Conservation (phyloP, 2,797 vertebrate genomes). For the Kryptopterus vitreolus region DNA sequence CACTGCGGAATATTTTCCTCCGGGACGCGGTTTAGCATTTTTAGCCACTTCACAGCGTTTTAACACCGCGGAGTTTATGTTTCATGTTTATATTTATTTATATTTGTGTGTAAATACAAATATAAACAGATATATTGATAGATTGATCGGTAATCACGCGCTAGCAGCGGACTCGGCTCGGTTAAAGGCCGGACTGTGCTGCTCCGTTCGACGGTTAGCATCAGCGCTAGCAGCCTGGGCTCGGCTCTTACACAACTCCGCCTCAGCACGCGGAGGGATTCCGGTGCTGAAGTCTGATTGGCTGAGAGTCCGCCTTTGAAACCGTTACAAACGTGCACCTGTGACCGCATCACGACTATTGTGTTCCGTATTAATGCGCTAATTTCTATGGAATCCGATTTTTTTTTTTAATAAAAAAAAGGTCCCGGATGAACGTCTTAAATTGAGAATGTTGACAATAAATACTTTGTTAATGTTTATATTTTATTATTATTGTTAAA, state of each 20-base stretch:
- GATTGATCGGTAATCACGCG: no score
- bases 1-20: slow-evolving; percentile 34
- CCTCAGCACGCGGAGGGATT: neutral
- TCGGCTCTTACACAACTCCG: slow-evolving; percentile 7
- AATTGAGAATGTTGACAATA: neutral
- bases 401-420: neutral
- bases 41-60: neutral
- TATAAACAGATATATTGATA: no score
- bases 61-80: neutral
- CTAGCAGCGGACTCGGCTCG: neutral
- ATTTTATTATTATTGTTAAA: neutral
- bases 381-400: no score
- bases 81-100: neutral
- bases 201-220: neutral
- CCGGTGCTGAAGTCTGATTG: neutral
- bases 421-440: no score
- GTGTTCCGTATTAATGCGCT: neutral
- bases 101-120: neutral
- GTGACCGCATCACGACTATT: neutral
- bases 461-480: neutral
- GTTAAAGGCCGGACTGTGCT: neutral
- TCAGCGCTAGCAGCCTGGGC: neutral
- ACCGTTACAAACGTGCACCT: slow-evolving; percentile 1
- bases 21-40: slow-evolving; percentile 3
- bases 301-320: neutral